Evolutionary conservation across 2,113 vertebrate species (phyloP).

Genomic region (Coregonus clupeaformis): DNA sequence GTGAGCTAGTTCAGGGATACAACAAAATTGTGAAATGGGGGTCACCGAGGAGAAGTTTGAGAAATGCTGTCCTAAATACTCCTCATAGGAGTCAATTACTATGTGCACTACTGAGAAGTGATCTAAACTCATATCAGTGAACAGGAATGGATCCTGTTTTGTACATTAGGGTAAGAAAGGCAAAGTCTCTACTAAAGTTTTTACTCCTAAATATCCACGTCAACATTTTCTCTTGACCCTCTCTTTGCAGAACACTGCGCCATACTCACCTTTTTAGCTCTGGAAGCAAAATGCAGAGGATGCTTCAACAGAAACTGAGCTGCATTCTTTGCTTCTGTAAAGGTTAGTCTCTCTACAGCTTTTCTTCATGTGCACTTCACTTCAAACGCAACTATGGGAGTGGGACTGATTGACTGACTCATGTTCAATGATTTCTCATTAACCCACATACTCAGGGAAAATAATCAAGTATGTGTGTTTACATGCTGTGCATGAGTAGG

Average conservation of each 20-base stretch:
- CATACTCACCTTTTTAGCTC: conserved; percentile 82
- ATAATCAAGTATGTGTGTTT: conserved; percentile 71
- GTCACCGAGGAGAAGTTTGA: no score
- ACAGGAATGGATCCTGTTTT: not conserved
- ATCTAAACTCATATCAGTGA: not conserved
- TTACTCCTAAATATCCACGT: conserved; percentile 58
- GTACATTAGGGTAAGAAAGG: not conserved
- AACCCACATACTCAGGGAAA: conserved; percentile 60
- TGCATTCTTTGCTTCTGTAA: conserved; percentile 76
- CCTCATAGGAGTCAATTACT: not conserved
- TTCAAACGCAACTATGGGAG: conserved; percentile 45
- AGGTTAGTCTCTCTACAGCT: conserved; percentile 76
- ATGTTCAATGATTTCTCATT: conserved; percentile 67
- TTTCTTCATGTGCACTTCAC: conserved; percentile 36
- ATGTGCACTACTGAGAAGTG: not conserved
- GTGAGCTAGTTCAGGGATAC: no score
- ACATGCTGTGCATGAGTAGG: conserved; percentile 68
- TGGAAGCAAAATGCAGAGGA: conserved; percentile 76
- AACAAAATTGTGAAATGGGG: not conserved
- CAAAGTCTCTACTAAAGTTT: not conserved
- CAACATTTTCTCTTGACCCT: conserved; percentile 70
- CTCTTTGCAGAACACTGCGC: conserved; percentile 82
- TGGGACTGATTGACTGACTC: conserved; percentile 54
- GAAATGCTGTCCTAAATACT: not conserved
- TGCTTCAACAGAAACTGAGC: conserved; percentile 72